A percentile compares a stretch with the other conserved stretches of the same genome.
Conservation (phyloP, 1,140 invertebrate species). For the Bombus cullumanus region DNA sequence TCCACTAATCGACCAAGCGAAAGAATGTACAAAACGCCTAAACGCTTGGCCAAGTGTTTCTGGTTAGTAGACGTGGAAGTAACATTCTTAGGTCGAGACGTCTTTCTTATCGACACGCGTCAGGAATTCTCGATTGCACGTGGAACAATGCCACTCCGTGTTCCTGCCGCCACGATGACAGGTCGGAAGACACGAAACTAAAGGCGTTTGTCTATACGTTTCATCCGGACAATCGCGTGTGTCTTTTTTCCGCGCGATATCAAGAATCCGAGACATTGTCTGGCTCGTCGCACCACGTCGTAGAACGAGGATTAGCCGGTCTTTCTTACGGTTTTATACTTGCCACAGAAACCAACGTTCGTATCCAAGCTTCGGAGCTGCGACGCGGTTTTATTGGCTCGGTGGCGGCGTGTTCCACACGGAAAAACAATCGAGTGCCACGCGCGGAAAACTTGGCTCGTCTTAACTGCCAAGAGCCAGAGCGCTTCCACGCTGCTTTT, state of each 20-base stretch:
- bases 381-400: conserved; percentile 58
- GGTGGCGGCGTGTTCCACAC: conserved; percentile 25
- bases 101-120: neutral
- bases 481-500: conserved; percentile 50
- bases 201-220: no score
- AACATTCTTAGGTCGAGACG: neutral
- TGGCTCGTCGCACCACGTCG: neutral
- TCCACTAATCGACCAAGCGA: neutral
- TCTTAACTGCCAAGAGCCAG: conserved; percentile 61
- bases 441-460: conserved; percentile 67
- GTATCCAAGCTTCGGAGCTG: no score
- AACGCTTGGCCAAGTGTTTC: neutral
- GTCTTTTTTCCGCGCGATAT: neutral
- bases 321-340: conserved; percentile 26
- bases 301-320: conserved; percentile 19
- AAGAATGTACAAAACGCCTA: neutral
- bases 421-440: conserved; percentile 69
- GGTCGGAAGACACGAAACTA: no score
- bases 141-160: neutral
- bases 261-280: conserved; percentile 12
- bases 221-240: no score
- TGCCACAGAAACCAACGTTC: neutral
- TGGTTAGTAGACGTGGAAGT: neutral
- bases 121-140: no score
- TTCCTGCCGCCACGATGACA: no score